Evolutionary conservation across 2,888 invertebrate genomes (phyloP).

Genomic region (Torymus tubicola): DNA sequence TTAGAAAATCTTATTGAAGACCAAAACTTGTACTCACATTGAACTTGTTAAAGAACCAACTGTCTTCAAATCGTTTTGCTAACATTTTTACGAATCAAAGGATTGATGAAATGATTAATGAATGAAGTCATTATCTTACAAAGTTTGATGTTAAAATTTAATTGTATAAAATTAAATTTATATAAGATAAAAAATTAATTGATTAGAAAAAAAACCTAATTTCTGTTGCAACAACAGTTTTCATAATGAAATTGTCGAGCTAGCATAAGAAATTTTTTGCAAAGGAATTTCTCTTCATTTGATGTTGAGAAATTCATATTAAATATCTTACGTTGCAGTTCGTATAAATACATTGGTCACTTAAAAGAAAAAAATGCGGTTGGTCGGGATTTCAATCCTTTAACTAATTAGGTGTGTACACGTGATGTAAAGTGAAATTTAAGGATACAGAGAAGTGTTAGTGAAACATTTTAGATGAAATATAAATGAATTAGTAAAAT

Average conservation of each 20-base stretch:
- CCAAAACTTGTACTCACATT: neutral
- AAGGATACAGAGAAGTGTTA: slow-evolving; percentile 46
- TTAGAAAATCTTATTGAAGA: slow-evolving; percentile 30
- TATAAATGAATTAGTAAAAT: slow-evolving; percentile 21
- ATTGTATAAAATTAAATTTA: too few relatives aligned
- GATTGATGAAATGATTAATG: neutral
- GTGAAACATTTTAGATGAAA: slow-evolving; percentile 12
- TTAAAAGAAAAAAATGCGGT: slow-evolving; percentile 9
- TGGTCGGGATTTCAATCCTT: slow-evolving; percentile 13
- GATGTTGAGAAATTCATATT: slow-evolving; percentile 33
- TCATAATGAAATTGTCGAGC: slow-evolving; percentile 12
- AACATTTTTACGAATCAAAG: neutral
- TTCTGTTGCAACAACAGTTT: neutral
- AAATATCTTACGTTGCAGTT: slow-evolving; percentile 10
- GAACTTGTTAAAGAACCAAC: too few relatives aligned
- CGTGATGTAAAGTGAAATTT: slow-evolving; percentile 12
- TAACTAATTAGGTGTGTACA: slow-evolving; percentile 5
- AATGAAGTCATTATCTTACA: too few relatives aligned
- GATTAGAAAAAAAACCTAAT: too few relatives aligned
- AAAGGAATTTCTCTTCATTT: slow-evolving; percentile 18
- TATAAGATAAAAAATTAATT: too few relatives aligned
- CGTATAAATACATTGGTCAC: slow-evolving; percentile 13
- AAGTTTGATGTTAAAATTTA: too few relatives aligned
- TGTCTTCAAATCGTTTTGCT: too few relatives aligned
- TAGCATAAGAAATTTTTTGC: slow-evolving; percentile 21